Evolutionary conservation across 2,113 vertebrate species (phyloP), one percentile per base, ranked within the genome.

Genomic region (Hirundichthys speculiger): DNA sequence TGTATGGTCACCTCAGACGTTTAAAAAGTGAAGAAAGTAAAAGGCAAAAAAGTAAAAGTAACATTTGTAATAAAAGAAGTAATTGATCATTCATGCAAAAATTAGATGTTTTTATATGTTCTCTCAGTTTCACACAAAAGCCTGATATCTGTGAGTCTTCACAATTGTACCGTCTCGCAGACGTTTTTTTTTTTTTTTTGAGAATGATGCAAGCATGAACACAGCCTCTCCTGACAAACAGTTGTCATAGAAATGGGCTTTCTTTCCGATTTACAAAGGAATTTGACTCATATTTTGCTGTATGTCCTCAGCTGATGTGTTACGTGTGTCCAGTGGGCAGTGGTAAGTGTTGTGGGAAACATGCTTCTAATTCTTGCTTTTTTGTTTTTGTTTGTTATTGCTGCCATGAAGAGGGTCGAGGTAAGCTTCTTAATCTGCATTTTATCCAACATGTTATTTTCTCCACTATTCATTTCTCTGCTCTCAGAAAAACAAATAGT

Each of bases 341-440:
- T 63, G 62, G 59, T 77, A 72, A 80, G 47, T 21, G 15, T 47
- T 75, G 55, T 68, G 5, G 74, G 70, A 80, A 64, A 41, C 27
- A 14, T 63, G 62, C 43, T 53, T 79, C 50, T 88, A 79, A 85
- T 57, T 69, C 1, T 71, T 69, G 18, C 61, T 66, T 72, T 69
- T 62, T 61, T 70, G 19, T 79, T 69, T 87, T 61, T 62, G n/a
- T 83, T 69, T 87, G 15, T 73, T 58, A 12, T 69, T 94, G 94
- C 96, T 95, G 92, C 93, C 91, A 69, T 90, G 86, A 95, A 99
- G 97, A 93, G 97, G 97, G 84, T 99, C 97, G 76, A 96, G 97
- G 97, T 98, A 95, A 98, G 92, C 24, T 22, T 82, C 55, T 55
- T 39, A 0, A 7, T 45, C 13, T 34, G 63, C 15, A n/a, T 39